Base-by-base conservation (phyloP, 2,113 vertebrate species). In the Phaetusa simplex region DNA sequence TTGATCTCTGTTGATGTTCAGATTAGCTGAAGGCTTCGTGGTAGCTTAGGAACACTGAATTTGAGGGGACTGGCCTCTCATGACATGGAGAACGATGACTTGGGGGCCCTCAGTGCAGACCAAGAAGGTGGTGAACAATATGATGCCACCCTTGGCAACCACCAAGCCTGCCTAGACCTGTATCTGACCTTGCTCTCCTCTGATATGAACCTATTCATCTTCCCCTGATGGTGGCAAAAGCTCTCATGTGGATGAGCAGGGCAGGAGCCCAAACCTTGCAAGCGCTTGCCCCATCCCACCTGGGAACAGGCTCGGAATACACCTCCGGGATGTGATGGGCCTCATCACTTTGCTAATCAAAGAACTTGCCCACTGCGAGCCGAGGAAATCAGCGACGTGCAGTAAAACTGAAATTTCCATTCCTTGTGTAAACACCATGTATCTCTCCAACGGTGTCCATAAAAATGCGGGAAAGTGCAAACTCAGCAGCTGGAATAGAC, bases 391-490 rank as follows among this genome's bases (percentile, higher is more conserved):
- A 30, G 69, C 19, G 61, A 72, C 14, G 2, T 49, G 93, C 85
- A 90, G 93, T 52, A 76, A 88, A 96, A 84, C 93, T 72, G 91
- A 92, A 88, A 95, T 93, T 95, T 92, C 96, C 96, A 95, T 38
- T 94, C 94, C 93, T 76, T 96, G 93, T 95, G 86, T 97, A 98
- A 98, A 97, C 94, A 97, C 23, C 16, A 59, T 29, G 47, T 90
- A 88, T 97, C 97, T 97, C 94, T 72, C 69, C 82, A n/a, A 36
- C 3, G 62, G 92, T 94, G 85, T 93, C 96, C 95, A 90, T 91
- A 95, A 92, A 97, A 93, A 85, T 50, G 72, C 91, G 1, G 94
- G 79, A 87, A 96, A 91, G 49, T 94, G 96, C 96, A 94, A 50
- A 29, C 82, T 96, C 95, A 96, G 96, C 97, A 97, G 95, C 95